Evolutionary conservation across 2,888 invertebrate species (phyloP), one percentile per base, ranked within the genome.

Genomic region (Acanthosepion lycidas): DNA sequence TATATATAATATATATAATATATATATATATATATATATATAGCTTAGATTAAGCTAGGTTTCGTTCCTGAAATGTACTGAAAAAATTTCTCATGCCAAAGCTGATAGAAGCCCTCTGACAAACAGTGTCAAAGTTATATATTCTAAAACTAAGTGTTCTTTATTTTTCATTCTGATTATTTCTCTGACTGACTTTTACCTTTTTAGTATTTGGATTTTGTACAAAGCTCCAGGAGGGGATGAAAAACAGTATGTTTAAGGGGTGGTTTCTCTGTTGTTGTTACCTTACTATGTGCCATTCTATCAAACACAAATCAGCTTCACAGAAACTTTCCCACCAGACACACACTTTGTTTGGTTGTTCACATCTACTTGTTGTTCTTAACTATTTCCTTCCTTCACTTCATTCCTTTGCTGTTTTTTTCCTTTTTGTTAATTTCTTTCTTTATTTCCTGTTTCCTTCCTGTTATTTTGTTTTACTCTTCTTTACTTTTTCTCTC

Each of bases 351-450:
- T 18, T 55, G 55, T 55, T 55, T 55, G 20, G 23, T 59, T 59
- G 59, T 5, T 6, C 59, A 59, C 59, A 23, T 78, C 18, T n/a
- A 78, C n/a, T 78, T n/a, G n/a, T 78, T 78, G 33, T 18, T 2
- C n/a, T 78, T 15, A 78, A 33, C 78, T 78, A 78, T 78, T 78
- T 78, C 78, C 78, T 78, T 78, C 78, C 78, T 78, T 78, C 78
- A 78, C 15, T 78, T 78, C 78, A 59, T 23, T 20, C 20, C 23
- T 59, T 23, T 6, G 6, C n/a, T 55, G 5, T 20, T 20, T 55
- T 55, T 55, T 18, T 3, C 5, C 4, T 20, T 5, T 55, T 55
- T 12, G 5, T 20, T 55, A 3, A 18, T 55, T 20, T 20, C 18
- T 20, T 20, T 20, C 20, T 15, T 20, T 5, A 15, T 55, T 0